phyloP scores from a whole-genome alignment of 92 coral and sea anemone genomes.

The Actinostola sp. region DNA sequence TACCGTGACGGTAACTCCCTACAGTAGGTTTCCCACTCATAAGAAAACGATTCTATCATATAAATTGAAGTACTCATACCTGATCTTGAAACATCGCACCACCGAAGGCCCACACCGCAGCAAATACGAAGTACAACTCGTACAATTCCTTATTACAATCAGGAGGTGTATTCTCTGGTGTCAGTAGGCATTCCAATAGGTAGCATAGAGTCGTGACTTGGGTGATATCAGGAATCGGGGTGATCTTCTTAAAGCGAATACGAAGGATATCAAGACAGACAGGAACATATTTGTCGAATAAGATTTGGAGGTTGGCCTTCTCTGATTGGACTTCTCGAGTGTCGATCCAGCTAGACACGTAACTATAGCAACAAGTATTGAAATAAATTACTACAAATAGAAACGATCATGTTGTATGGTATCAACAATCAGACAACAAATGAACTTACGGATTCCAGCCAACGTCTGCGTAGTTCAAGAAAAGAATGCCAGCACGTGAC shows the following conservation, averaged over 20 bases:
- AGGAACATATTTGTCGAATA: slow-evolving; percentile 99
- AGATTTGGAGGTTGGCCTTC: slow-evolving; percentile 97
- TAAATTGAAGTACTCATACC: no score
- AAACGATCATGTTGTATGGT: neutral
- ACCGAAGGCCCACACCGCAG: slow-evolving; percentile 99
- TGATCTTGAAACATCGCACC: slow-evolving; percentile 99
- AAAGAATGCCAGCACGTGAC: slow-evolving; percentile 98
- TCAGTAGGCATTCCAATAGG: slow-evolving; percentile 92
- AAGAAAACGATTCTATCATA: no score
- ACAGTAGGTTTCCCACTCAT: no score
- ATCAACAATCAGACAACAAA: neutral
- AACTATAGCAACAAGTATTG: slow-evolving; percentile 47
- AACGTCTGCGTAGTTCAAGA: slow-evolving; percentile 98
- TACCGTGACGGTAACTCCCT: no score
- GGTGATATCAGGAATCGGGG: slow-evolving; percentile 98
- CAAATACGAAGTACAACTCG: slow-evolving; percentile 96
- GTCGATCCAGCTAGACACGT: slow-evolving; percentile 99
- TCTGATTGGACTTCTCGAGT: slow-evolving; percentile 98
- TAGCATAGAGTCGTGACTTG: slow-evolving; percentile 95
- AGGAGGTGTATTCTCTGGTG: slow-evolving; percentile 97
- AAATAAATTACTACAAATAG: no score
- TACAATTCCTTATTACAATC: slow-evolving; percentile 98
- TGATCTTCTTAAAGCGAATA: slow-evolving; percentile 94
- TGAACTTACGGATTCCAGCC: slow-evolving; percentile 99
- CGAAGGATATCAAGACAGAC: slow-evolving; percentile 95